Evolutionary conservation across 2,888 invertebrate genomes (phyloP).

Genomic region (Steinernema hermaphroditum): DNA sequence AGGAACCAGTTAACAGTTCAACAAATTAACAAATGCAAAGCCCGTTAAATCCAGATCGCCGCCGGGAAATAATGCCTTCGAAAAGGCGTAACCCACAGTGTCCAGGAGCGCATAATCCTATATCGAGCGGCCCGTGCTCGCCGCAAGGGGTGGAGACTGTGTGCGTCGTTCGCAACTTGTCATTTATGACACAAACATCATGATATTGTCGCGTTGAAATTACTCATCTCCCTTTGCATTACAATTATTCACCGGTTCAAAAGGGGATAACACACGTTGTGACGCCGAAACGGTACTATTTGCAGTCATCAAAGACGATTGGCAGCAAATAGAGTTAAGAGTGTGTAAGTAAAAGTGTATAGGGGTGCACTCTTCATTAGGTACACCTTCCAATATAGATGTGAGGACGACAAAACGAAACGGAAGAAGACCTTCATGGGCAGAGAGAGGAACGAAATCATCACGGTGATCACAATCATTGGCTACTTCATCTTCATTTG

Average conservation of each 20-base stretch:
- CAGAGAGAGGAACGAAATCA: neutral
- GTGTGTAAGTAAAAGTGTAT: neutral
- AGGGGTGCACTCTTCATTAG: neutral
- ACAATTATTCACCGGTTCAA: too few relatives aligned
- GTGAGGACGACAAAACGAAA: too few relatives aligned
- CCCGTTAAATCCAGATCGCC: neutral
- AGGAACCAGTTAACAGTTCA: constrained; percentile 20
- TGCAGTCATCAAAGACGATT: neutral
- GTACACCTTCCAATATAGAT: too few relatives aligned
- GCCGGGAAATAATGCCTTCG: neutral
- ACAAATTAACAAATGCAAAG: constrained; percentile 28
- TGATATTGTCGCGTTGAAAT: too few relatives aligned
- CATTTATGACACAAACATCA: too few relatives aligned
- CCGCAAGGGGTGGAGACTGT: neutral
- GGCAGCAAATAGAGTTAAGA: neutral
- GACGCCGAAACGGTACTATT: neutral
- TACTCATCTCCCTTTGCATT: too few relatives aligned
- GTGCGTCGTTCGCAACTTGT: too few relatives aligned
- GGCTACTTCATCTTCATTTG: constrained; percentile 29
- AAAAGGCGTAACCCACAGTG: constrained; percentile 22
- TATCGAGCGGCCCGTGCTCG: neutral
- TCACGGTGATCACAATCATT: constrained; percentile 29
- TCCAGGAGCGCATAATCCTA: constrained; percentile 16
- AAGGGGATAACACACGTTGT: too few relatives aligned
- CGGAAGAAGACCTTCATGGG: constrained; percentile 4